Base-by-base conservation (phyloP, 2,888 invertebrate genomes). In the Petrolisthes manimaculis region DNA sequence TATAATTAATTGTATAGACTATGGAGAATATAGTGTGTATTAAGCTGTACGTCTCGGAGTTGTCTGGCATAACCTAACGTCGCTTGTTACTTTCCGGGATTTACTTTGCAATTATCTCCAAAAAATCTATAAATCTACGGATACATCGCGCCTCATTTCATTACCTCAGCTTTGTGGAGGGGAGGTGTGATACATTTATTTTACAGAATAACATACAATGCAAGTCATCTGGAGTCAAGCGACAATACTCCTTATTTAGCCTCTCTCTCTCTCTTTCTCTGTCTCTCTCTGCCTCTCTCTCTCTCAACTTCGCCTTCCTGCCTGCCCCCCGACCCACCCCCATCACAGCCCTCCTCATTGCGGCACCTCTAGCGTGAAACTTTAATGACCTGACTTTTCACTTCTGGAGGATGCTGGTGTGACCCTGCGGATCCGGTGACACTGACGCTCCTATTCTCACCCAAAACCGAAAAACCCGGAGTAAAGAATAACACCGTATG, bases 321-420 rank as follows among this genome's bases (percentile, higher is more conserved):
- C 80, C 24, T 2, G 0, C 56, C 4, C 4, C 14, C n/a, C 55
- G 4, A n/a, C 53, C 78, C 4, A 8, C n/a, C 55, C 53, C 14
- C 55, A 2, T 21, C 5, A 4, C 21, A 14, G 4, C 12, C 51
- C 61, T 67, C 18, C 81, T 37, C 3, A 4, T 51, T 21, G 6
- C 18, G 12, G 21, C 83, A 18, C 56, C 6, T 37, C 24, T 18
- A 53, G 37, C 71, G 71, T 83, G 80, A 80, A 80, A 80, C 56
- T 80, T 80, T 80, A 80, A 80, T 80, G 61, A 56, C 12, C 80
- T 4, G 80, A 55, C 61, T 56, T 56, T 80, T 56, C 80, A 61
- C 9, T 80, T 80, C 71, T 21, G 3, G 37, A 37, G 37, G 37
- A 37, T 37, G 37, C 37, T 37, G 37, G 37, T 37, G 37, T 37